Conservation (phyloP, 2,888 invertebrate genomes). For the Cheilosia soror region DNA sequence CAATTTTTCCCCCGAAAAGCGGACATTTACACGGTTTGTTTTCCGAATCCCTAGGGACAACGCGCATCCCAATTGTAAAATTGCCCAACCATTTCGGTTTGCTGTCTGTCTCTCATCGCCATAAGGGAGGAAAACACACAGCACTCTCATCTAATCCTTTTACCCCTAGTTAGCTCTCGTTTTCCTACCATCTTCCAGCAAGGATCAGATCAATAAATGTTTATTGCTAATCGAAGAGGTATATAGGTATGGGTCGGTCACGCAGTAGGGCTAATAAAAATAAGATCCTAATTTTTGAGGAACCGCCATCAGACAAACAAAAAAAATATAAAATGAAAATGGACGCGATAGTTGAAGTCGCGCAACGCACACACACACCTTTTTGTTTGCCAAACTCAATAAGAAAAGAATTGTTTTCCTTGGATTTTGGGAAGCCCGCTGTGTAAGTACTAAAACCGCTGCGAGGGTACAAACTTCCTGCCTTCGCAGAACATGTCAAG, state of each 20-base stretch:
- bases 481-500: slow-evolving; percentile 66
- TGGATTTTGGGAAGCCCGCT: slow-evolving; percentile 44
- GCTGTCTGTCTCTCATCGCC: neutral
- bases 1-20: slow-evolving; percentile 43
- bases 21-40: slow-evolving; percentile 49
- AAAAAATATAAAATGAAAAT: slow-evolving; percentile 19
- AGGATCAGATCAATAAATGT: slow-evolving; percentile 31
- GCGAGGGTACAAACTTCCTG: slow-evolving; percentile 61
- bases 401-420: slow-evolving; percentile 21
- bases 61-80: slow-evolving; percentile 50
- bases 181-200: slow-evolving; percentile 6
- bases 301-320: slow-evolving; percentile 33
- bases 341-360: slow-evolving; percentile 61
- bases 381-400: slow-evolving; percentile 52
- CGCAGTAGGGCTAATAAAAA: slow-evolving; percentile 62
- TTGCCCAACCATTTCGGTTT: neutral
- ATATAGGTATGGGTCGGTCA: slow-evolving; percentile 39
- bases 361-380: slow-evolving; percentile 41
- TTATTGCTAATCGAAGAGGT: slow-evolving; percentile 46
- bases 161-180: slow-evolving; percentile 34
- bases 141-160: slow-evolving; percentile 55
- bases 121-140: slow-evolving; percentile 17
- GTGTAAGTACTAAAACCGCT: slow-evolving; percentile 43
- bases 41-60: slow-evolving; percentile 37
- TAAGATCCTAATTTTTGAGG: slow-evolving; percentile 67